Evolutionary conservation across 2,113 vertebrate genomes (phyloP), one percentile per base, ranked within the genome.

Genomic region (Corapipo altera): DNA sequence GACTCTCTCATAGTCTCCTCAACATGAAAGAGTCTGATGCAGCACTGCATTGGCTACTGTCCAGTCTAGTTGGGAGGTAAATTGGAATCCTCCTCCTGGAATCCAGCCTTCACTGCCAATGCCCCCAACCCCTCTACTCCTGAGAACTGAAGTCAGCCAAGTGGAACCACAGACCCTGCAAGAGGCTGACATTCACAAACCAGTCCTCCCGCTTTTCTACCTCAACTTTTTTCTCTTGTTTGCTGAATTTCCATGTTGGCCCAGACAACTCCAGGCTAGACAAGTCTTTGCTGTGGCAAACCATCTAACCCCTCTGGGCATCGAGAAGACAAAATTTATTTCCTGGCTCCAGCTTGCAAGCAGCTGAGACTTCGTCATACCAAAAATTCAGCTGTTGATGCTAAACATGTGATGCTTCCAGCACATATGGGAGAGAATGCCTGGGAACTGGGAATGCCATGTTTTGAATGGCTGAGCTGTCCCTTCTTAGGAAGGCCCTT

Each of bases 51-150:
- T 96, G 96, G 95, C 89, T 85, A 52, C 62, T 75, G 8, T 91
- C 93, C 95, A 97, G 90, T 91, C 95, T 88, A 84, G 61, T 49
- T 96, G 95, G 93, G 95, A 97, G 95, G 95, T 93, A 94, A 95
- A 84, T 35, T 93, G 61, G 59, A 87, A 49, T 86, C 57, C 65
- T 97, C 12, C 61, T 86, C n/a, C 79, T 86, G 93, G 88, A 95
- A 96, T 80, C 65, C 65, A 93, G 88, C 65, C 79, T 67, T 67
- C 41, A 67, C 82, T 1, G 1, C 85, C 66, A 72, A 0, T 67
- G 70, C 55, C 37, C 48, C 55, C 1, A 1, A 54, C 59, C 48
- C 48, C 11, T 86, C 93, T 94, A 93, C 85, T 89, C 66, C 71
- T 62, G 55, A 89, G 76, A 93, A 73, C 88, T 81, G 61, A 49